Base-by-base conservation (phyloP, 2,113 vertebrate genomes). In the Ictalurus punctatus region DNA sequence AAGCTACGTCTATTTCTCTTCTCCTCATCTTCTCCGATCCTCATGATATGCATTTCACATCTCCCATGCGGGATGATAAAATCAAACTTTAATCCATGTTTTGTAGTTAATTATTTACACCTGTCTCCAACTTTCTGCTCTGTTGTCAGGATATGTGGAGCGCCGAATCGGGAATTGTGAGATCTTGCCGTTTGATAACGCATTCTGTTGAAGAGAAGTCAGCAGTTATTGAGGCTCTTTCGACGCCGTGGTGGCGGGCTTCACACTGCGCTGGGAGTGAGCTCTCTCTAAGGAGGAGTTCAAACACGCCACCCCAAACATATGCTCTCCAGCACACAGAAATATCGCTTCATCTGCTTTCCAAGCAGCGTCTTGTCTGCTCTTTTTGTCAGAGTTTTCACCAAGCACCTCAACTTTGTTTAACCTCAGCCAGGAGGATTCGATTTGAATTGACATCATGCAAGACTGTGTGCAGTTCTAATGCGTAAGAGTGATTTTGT, bases 91-190 rank as follows among this genome's bases (percentile, higher is more conserved):
- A 54, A 76, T 81, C 44, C 13, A 1, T 58, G 83, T 90, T 82
- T 85, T 87, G 67, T 88, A 84, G 85, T 90, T 78, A 86, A 74
- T 90, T 85, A 90, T 88, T 88, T 54, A 90, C 83, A 54, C 19
- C 25, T 30, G 83, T 67, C 21, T 30, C 61, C 25, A 7, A 6
- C 19, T 81, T 56, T 19, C 8, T 19, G 80, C 69, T 71, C n/a
- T 44, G 23, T 65, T 82, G 44, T 84, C 80, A 52, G 8, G 4
- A 27, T 25, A 34, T 7, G 34, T 19, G 48, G 23, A n/a, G 34
- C 73, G 48, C 25, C 27, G 23, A 37, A 67, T 84, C 37, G 27
- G 63, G 16, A 34, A 9, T 80, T 52, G 40, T n/a, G 71, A 27
- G 44, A 12, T 71, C 25, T 37, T 54, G 6, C 6, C 9, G 84